A percentile compares a stretch with the other conserved stretches of the same genome.
These are phyloP conservation scores for Drosophila chauvacae DNA, from an alignment of 1,140 invertebrate genomes.

Conservation along the genomic window DNA sequence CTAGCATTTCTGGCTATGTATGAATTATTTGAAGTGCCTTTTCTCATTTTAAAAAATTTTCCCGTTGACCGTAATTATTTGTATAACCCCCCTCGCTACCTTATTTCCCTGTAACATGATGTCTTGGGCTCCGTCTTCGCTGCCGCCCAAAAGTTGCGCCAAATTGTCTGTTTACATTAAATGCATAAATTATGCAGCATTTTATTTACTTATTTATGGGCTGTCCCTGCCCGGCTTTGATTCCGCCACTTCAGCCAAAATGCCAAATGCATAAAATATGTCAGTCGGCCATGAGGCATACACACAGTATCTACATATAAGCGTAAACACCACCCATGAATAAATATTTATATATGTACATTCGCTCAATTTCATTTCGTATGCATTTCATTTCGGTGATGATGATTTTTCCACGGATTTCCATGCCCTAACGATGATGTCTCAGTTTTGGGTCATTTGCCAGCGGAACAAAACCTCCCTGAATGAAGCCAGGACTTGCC, in stretches of 20 bases:
- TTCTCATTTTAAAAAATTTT: not conserved
- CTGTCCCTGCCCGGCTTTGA: slow-evolving; percentile 50
- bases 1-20: not conserved
- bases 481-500: not conserved
- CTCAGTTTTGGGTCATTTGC: slow-evolving; percentile 71
- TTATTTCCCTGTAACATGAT: slow-evolving; percentile 9
- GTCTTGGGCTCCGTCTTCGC: slow-evolving; percentile 19
- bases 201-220: slow-evolving; percentile 65
- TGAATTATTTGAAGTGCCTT: not conserved
- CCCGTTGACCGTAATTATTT: not conserved
- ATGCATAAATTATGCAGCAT: slow-evolving; percentile 78
- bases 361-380: slow-evolving; percentile 57
- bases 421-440: slow-evolving; percentile 70
- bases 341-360: slow-evolving; percentile 3
- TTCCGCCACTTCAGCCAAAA: slow-evolving; percentile 63
- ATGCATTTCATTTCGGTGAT: slow-evolving; percentile 53
- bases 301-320: not conserved
- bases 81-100: slow-evolving; percentile 1
- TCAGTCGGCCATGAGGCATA: slow-evolving; percentile 38
- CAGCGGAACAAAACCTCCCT: slow-evolving; percentile 34
- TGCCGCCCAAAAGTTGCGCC: slow-evolving; percentile 25
- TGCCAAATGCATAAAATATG: slow-evolving; percentile 79
- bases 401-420: slow-evolving; percentile 62
- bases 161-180: slow-evolving; percentile 80
- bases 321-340: slow-evolving; percentile 1